phyloP scores from a whole-genome alignment of 2,888 invertebrate species.

The Drosophila maculinotata region DNA sequence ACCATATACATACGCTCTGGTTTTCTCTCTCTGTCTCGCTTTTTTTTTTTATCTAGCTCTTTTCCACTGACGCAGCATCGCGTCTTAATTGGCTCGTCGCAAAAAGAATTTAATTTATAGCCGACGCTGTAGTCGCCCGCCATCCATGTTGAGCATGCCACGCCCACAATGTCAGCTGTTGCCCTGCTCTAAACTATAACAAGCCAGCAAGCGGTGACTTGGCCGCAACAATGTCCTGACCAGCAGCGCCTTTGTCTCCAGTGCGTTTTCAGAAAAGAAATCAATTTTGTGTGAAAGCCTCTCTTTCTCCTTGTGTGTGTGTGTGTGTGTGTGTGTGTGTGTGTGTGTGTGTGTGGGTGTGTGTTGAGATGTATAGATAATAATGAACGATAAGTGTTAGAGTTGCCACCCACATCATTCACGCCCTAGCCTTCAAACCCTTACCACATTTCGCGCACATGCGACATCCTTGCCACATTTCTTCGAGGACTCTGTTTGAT shows the following conservation, averaged over 20 bases:
- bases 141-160: slow-evolving; percentile 43
- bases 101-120: slow-evolving; percentile 77
- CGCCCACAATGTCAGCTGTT: slow-evolving; percentile 44
- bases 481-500: slow-evolving; percentile 33
- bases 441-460: slow-evolving; percentile 9
- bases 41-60: slow-evolving; percentile 4
- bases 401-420: slow-evolving; percentile 60
- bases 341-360: slow-evolving; percentile 14
- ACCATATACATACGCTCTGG: no score
- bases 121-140: slow-evolving; percentile 35
- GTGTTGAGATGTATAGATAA: slow-evolving; percentile 61
- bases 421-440: slow-evolving; percentile 23
- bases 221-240: slow-evolving; percentile 46
- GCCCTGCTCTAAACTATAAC: slow-evolving; percentile 50
- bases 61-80: slow-evolving; percentile 24
- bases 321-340: not conserved
- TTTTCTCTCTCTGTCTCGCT: not conserved
- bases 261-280: slow-evolving; percentile 51
- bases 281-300: slow-evolving; percentile 65
- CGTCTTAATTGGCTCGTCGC: slow-evolving; percentile 61
- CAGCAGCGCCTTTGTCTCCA: slow-evolving; percentile 31
- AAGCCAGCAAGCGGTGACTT: slow-evolving; percentile 14
- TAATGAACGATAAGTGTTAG: slow-evolving; percentile 78
- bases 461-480: not conserved
- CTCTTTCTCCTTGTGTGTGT: not conserved